These are phyloP conservation scores for Aleiodes testaceus DNA, from an alignment of 2,888 invertebrate species.

Conservation along the genomic window DNA sequence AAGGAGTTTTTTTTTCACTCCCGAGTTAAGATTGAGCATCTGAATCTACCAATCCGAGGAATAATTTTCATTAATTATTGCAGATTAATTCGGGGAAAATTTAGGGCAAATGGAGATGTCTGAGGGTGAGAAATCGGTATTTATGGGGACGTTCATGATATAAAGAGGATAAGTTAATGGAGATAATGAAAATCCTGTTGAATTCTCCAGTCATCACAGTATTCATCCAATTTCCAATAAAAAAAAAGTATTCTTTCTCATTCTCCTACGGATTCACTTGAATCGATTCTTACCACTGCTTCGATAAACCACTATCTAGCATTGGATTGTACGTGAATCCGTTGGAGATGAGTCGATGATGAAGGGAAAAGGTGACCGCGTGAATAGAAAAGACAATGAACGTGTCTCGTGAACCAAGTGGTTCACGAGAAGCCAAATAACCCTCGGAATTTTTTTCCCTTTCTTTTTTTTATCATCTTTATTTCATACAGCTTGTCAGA, in stretches of 20 bases:
- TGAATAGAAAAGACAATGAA: conserved; percentile 62
- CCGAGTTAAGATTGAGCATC: background rate
- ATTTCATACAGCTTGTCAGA: conserved; percentile 30
- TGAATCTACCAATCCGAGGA: background rate
- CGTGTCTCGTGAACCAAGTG: conserved; percentile 65
- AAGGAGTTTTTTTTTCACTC: background rate
- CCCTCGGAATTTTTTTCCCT: background rate
- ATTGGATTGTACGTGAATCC: conserved; percentile 55
- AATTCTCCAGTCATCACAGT: no score
- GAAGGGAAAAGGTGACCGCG: conserved; percentile 59
- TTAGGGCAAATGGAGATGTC: background rate
- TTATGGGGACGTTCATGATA: no score
- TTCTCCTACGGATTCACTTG: conserved; percentile 5
- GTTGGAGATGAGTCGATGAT: conserved; percentile 58
- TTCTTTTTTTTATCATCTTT: conserved; percentile 29
- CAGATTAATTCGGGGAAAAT: background rate
- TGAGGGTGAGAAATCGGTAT: no score
- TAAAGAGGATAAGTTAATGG: no score
- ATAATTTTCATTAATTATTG: conserved; percentile 9
- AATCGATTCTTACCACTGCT: conserved; percentile 43
- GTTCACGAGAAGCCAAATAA: conserved; percentile 35
- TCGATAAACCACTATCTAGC: conserved; percentile 47
- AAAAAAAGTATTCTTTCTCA: background rate
- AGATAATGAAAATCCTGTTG: no score
- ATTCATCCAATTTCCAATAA: background rate